Conservation (phyloP, 2,888 invertebrate species). For the Aplocera efformata region DNA sequence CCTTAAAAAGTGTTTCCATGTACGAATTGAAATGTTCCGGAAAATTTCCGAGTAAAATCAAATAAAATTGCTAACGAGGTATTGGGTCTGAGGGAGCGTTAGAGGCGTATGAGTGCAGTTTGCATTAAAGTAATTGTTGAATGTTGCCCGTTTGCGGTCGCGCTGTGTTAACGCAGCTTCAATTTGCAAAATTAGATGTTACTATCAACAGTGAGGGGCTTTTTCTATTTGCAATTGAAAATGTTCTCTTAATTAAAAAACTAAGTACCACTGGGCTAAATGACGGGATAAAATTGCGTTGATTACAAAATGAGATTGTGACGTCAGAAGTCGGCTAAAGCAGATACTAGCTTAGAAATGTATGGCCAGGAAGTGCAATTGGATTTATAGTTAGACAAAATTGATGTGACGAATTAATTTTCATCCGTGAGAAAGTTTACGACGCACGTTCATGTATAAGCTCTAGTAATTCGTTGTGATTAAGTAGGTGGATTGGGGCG, state of each 20-base stretch:
- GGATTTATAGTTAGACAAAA: conserved; percentile 39
- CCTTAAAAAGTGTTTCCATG: conserved; percentile 59
- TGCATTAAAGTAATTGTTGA: conserved; percentile 59
- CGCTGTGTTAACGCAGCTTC: conserved; percentile 48
- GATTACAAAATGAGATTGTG: too few species aligned
- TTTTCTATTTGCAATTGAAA: conserved; percentile 42
- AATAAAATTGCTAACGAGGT: conserved; percentile 64
- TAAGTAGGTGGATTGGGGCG: conserved; percentile 62
- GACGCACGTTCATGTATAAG: conserved; percentile 65
- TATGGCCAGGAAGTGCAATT: conserved; percentile 21
- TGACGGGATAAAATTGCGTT: conserved; percentile 18
- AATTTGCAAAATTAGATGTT: conserved; percentile 60
- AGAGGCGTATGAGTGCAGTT: conserved; percentile 52
- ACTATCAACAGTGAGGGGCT: conserved; percentile 37
- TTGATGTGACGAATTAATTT: conserved; percentile 56
- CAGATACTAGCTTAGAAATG: background rate
- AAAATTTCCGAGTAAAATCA: conserved; percentile 46
- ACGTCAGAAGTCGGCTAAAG: background rate
- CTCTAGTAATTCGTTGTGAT: conserved; percentile 74
- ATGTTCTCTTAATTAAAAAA: conserved; percentile 36
- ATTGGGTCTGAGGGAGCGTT: conserved; percentile 44
- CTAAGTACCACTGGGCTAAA: conserved; percentile 23
- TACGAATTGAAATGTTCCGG: conserved; percentile 48
- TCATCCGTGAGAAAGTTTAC: conserved; percentile 60
- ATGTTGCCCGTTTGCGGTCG: conserved; percentile 44